Evolutionary conservation across 1,140 invertebrate species (phyloP).

Genomic region (Neodiprion virginianus): DNA sequence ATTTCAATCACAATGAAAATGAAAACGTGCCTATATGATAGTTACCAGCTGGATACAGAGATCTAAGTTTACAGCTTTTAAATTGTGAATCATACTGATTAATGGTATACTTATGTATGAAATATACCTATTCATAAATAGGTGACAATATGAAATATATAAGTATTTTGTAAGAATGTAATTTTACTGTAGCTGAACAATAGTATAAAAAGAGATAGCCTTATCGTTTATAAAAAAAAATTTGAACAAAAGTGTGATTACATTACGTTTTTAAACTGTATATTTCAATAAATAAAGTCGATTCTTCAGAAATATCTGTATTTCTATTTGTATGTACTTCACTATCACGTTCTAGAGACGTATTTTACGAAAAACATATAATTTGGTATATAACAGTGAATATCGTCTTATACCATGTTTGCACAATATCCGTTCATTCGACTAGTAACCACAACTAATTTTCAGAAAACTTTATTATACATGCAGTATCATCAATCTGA

Average conservation of each 20-base stretch:
- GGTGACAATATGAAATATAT: constrained; percentile 1
- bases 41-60: constrained; percentile 6
- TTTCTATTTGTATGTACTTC: too few species aligned
- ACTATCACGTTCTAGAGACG: too few species aligned
- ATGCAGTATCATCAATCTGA: too few species aligned
- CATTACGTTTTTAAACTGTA: constrained; percentile 8
- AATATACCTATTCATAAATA: not conserved
- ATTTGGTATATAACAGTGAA: too few species aligned
- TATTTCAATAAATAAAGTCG: constrained; percentile 6
- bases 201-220: not conserved
- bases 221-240: not conserved
- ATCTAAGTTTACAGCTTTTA: constrained; percentile 3
- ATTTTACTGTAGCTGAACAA: not conserved
- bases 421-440: too few species aligned
- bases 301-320: not conserved
- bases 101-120: not conserved
- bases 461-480: too few species aligned
- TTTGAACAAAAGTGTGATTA: constrained; percentile 2
- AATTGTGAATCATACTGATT: not conserved
- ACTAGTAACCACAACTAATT: too few species aligned
- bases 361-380: too few species aligned
- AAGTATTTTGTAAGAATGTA: constrained; percentile 8
- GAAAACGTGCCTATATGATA: constrained; percentile 2
- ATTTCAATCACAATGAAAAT: constrained; percentile 8
- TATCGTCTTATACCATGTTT: too few species aligned